Conservation (phyloP, 2,797 vertebrate genomes). For the Falco naumanni region DNA sequence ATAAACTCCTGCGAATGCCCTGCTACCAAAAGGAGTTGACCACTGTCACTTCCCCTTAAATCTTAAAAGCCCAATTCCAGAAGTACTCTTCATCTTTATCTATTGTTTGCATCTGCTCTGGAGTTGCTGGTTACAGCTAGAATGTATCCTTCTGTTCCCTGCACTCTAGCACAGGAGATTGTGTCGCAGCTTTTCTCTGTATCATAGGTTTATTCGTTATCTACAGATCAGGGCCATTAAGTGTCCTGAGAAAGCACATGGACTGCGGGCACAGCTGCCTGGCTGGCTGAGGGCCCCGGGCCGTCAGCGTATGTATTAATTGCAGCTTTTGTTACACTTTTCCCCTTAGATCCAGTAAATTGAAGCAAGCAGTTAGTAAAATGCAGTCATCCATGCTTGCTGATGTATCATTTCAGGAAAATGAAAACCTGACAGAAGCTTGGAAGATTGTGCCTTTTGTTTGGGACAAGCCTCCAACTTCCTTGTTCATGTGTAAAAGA, state of each 20-base stretch:
- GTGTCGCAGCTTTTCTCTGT: neutral
- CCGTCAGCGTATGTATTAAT: neutral
- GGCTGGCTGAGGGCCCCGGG: neutral
- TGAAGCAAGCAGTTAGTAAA: constrained; percentile 13
- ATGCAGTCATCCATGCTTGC: constrained; percentile 13
- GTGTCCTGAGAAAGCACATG: neutral
- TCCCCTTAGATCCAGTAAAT: constrained; percentile 22
- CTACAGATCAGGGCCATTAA: neutral
- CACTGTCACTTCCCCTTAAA: neutral
- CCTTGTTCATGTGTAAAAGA: constrained; percentile 49
- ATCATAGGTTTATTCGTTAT: neutral
- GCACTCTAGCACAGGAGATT: neutral
- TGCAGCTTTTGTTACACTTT: constrained; percentile 29
- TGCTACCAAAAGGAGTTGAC: neutral
- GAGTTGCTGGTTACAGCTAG: neutral
- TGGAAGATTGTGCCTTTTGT: constrained; percentile 51
- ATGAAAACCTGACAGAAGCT: constrained; percentile 38
- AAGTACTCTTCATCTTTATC: neutral
- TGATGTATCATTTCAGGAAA: constrained; percentile 65
- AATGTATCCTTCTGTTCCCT: neutral
- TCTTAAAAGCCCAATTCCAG: neutral
- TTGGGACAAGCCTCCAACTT: constrained; percentile 36
- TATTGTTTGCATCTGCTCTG: neutral
- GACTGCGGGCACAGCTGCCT: neutral
- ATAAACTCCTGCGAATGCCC: neutral